A percentile compares a stretch with the other conserved stretches of the same genome.
Conservation (phyloP, 2,888 invertebrate species). For the Drosophila acutilabella region DNA sequence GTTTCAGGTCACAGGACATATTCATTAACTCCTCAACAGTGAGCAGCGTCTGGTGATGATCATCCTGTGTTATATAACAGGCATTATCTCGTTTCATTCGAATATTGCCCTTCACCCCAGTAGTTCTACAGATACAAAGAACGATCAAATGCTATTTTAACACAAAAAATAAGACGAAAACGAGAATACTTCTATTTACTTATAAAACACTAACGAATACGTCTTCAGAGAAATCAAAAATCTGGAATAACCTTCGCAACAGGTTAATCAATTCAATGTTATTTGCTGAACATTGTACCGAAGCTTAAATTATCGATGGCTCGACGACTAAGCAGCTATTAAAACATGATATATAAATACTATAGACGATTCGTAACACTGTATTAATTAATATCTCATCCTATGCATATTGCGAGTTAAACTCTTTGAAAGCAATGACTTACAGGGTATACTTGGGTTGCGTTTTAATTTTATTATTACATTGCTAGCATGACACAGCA, state of each 20-base stretch:
- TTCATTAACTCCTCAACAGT: conserved; percentile 92
- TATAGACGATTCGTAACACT: background rate
- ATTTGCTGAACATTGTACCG: conserved; percentile 9
- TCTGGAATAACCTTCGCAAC: conserved; percentile 34
- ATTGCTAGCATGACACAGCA: too few relatives aligned
- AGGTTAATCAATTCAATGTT: conserved; percentile 18
- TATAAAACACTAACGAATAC: background rate
- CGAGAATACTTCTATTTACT: conserved; percentile 7
- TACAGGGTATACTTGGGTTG: too few relatives aligned
- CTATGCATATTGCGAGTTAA: background rate
- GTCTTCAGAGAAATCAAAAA: conserved; percentile 4
- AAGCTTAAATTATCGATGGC: conserved; percentile 28
- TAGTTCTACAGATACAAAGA: conserved; percentile 85
- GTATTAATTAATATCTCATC: conserved; percentile 12
- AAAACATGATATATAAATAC: conserved; percentile 10
- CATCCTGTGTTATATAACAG: conserved; percentile 93
- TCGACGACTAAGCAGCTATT: conserved; percentile 33
- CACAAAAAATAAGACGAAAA: background rate
- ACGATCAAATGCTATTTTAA: background rate
- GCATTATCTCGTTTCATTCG: conserved; percentile 90
- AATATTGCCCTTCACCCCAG: conserved; percentile 89
- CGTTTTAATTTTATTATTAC: too few relatives aligned
- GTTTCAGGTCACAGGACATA: conserved; percentile 91
- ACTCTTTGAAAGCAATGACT: too few relatives aligned
- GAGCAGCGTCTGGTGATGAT: conserved; percentile 90